Evolutionary conservation across 2,888 invertebrate genomes (phyloP), one percentile per base, ranked within the genome.

Genomic region (Dyspetes luteomarginatus): DNA sequence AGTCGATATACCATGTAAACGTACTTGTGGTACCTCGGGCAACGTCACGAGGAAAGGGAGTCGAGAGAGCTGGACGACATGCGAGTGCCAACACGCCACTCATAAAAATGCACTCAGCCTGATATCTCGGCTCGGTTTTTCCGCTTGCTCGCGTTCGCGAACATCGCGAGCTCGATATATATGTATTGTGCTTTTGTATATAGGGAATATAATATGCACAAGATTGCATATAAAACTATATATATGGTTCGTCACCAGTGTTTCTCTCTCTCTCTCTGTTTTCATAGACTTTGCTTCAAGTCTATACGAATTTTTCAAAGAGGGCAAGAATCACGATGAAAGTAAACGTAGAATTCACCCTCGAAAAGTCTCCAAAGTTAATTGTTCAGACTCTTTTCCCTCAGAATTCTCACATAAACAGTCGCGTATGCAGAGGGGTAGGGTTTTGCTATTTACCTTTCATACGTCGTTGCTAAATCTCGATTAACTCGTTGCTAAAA

Each of bases 61-160:
- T 82, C 74, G 81, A 81, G 84, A 79, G 64, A 56, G 73, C 83
- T 81, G 84, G 68, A 68, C 73, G 69, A 87, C 87, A 86, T 86
- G 87, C 86, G 86, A 86, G 86, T 85, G 85, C 85, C 83, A 85
- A 84, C 88, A 88, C 88, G 88, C 87, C 85, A 87, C 85, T 87
- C 88, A 86, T 86, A 86, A 87, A 88, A 88, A 86, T 86, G 85
- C 85, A 86, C 84, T 85, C 84, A 80, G 81, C 75, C 81, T 85
- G 85, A 85, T 86, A 87, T 87, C 86, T 84, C 77, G 85, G 55
- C 69, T 71, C 15, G 56, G 60, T 22, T 74, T 71, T 71, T 45
- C 67, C 30, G 43, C 76, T 62, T 55, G 62, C 75, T 73, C 68
- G 76, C 78, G 80, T 52, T 71, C 71, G 79, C 75, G 80, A 80